phyloP scores from a whole-genome alignment of 2,888 invertebrate genomes.

The Megastigmus dorsalis region DNA sequence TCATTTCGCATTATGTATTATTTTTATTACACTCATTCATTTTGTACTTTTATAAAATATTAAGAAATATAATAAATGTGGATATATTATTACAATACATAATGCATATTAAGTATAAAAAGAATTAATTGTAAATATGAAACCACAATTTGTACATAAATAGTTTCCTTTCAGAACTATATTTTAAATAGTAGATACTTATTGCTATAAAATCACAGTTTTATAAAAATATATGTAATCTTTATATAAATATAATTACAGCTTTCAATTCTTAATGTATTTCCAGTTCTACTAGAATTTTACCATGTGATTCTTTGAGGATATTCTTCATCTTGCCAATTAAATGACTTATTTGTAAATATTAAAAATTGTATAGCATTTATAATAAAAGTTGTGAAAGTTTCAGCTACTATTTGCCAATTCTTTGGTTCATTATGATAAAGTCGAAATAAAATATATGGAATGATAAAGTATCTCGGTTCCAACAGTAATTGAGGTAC shows the following conservation, averaged over 20 bases:
- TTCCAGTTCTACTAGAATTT: too few relatives aligned
- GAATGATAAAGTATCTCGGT: conserved; percentile 95
- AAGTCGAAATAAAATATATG: conserved; percentile 88
- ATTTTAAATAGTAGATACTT: too few relatives aligned
- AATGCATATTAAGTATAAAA: too few relatives aligned
- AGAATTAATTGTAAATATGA: too few relatives aligned
- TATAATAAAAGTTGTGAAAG: conserved; percentile 79
- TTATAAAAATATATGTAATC: too few relatives aligned
- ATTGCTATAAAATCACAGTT: too few relatives aligned
- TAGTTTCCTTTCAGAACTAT: too few relatives aligned
- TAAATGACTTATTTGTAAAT: conserved; percentile 86
- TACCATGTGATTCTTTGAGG: conserved; percentile 94
- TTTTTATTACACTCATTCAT: conserved; percentile 25
- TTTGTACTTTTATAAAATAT: neutral
- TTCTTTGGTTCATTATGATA: conserved; percentile 77
- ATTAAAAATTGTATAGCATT: conserved; percentile 84
- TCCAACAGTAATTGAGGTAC: conserved; percentile 92
- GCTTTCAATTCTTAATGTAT: too few relatives aligned
- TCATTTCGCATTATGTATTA: conserved; percentile 28
- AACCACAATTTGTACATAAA: too few relatives aligned
- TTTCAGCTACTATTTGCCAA: conserved; percentile 79
- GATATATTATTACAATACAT: too few relatives aligned
- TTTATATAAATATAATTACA: too few relatives aligned
- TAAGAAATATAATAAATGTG: too few relatives aligned
- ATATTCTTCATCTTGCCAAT: conserved; percentile 84